Percentiles rank a stretch among this genome's conserved stretches.
Evolutionary conservation across 2,797 vertebrate genomes (phyloP).

Genomic region (Jordanella pulchra): DNA sequence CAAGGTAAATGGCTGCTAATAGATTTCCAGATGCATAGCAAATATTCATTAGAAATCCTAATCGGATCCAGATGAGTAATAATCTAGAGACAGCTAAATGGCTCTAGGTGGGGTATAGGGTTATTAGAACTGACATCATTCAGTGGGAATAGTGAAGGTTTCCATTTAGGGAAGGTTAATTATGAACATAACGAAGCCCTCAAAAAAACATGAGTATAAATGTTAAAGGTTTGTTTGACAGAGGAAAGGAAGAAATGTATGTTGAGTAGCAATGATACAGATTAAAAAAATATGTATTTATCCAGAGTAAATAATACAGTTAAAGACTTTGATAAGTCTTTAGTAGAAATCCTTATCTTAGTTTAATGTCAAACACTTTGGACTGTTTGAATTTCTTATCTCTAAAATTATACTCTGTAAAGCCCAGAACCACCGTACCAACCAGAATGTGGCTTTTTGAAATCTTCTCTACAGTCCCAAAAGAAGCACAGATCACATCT

Average conservation of each 20-base stretch:
- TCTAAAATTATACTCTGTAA: neutral
- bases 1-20: slow-evolving; percentile 35
- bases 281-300: too few relatives aligned
- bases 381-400: neutral
- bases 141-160: slow-evolving; percentile 22
- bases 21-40: slow-evolving; percentile 30
- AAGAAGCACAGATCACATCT: slow-evolving; percentile 54
- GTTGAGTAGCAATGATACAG: too few relatives aligned
- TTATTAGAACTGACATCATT: slow-evolving; percentile 38
- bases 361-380: neutral
- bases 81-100: slow-evolving; percentile 35
- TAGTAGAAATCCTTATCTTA: too few relatives aligned
- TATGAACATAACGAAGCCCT: neutral
- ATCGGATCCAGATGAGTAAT: slow-evolving; percentile 57
- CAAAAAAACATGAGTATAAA: neutral
- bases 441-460: neutral
- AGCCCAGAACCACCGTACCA: neutral
- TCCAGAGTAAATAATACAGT: too few relatives aligned
- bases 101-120: slow-evolving; percentile 29
- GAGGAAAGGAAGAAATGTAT: too few relatives aligned
- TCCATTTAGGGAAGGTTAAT: neutral
- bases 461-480: slow-evolving; percentile 65
- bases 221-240: neutral
- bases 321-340: too few relatives aligned
- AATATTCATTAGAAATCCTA: slow-evolving; percentile 36